A percentile compares a stretch with the other conserved stretches of the same genome.
Evolutionary conservation across 2,888 invertebrate genomes (phyloP).

Genomic region (Athripsodes cinereus): DNA sequence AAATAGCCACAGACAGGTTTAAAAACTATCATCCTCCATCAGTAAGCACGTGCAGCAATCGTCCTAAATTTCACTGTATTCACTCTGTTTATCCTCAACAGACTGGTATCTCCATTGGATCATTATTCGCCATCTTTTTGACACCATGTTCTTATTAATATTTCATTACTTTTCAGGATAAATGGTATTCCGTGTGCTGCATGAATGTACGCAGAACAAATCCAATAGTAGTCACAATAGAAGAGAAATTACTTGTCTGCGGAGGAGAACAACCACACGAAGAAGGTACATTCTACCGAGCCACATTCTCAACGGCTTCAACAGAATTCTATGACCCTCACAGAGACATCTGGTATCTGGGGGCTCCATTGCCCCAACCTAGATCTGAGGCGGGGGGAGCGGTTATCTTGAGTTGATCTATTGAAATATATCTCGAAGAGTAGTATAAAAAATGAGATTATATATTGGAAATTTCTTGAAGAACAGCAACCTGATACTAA

Average conservation of each 20-base stretch:
- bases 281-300: conserved; percentile 75
- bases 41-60: background rate
- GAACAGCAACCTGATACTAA: too few species aligned
- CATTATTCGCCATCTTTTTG: too few species aligned
- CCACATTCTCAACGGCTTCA: conserved; percentile 74
- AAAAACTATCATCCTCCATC: too few species aligned
- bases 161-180: conserved; percentile 45
- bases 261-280: conserved; percentile 81
- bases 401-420: conserved; percentile 44
- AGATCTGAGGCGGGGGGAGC: conserved; percentile 85
- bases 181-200: conserved; percentile 72
- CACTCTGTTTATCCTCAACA: too few species aligned
- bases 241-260: conserved; percentile 75
- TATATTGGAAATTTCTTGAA: too few species aligned
- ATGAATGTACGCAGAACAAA: conserved; percentile 72
- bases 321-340: conserved; percentile 82
- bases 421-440: conserved; percentile 42
- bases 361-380: conserved; percentile 73
- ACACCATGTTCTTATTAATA: background rate
- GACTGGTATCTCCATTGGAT: too few species aligned
- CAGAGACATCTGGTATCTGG: conserved; percentile 69
- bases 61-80: too few species aligned
- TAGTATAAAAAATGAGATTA: too few species aligned
- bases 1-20: too few species aligned
- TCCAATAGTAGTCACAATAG: conserved; percentile 79